These are phyloP conservation scores for Pachyseris speciosa DNA, from an alignment of 64 coral and sea anemone genomes.

Conservation along the genomic window DNA sequence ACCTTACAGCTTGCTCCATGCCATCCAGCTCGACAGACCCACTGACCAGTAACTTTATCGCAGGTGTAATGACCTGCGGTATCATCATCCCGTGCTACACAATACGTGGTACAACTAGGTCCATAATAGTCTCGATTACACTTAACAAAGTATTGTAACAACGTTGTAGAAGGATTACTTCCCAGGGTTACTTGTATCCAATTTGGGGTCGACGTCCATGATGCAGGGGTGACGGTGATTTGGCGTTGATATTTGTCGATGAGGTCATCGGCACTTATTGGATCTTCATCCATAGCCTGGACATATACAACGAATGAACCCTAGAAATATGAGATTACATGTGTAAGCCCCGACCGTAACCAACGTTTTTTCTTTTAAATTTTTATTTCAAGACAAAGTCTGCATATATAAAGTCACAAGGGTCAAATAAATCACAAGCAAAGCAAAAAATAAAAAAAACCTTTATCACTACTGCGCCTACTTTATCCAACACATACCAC, in stretches of 20 bases:
- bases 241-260: constrained; percentile 45
- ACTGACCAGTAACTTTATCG: constrained; percentile 57
- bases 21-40: constrained; percentile 76
- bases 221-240: constrained; percentile 5
- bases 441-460: too few species aligned
- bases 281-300: constrained; percentile 39
- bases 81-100: constrained; percentile 65
- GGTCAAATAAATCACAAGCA: too few species aligned
- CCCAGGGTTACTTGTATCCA: constrained; percentile 46
- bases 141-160: constrained; percentile 49
- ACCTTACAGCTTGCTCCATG: constrained; percentile 49
- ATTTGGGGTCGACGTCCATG: constrained; percentile 10
- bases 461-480: too few species aligned
- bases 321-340: neutral
- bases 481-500: too few species aligned
- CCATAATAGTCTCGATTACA: constrained; percentile 88
- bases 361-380: too few species aligned
- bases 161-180: constrained; percentile 17
- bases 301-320: constrained; percentile 44
- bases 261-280: constrained; percentile 12
- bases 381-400: too few species aligned
- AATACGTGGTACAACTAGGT: constrained; percentile 67
- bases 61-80: constrained; percentile 75
- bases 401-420: too few species aligned
- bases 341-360: neutral